phyloP scores from a whole-genome alignment of 2,113 vertebrate genomes.

The Strigops habroptila region DNA sequence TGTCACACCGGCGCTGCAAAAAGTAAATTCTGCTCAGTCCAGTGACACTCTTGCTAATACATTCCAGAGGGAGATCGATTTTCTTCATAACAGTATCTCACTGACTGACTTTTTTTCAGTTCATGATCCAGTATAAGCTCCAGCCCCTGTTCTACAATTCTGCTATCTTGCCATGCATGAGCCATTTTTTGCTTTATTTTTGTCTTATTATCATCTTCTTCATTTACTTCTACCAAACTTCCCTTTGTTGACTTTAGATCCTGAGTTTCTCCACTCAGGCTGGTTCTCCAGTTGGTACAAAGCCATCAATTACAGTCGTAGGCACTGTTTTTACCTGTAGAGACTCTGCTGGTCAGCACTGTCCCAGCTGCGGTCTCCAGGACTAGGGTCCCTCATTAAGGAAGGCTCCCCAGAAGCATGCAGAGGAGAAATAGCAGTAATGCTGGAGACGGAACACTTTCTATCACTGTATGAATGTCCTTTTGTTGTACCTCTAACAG shows the following conservation, averaged over 20 bases:
- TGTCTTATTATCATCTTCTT: neutral
- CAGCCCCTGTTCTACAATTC: neutral
- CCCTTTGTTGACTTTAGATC: neutral
- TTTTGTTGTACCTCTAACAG: neutral
- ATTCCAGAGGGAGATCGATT: neutral
- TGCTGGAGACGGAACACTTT: neutral
- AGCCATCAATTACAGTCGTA: neutral
- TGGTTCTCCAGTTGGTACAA: neutral
- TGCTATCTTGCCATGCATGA: neutral
- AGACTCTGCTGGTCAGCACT: neutral
- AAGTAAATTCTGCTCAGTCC: conserved; percentile 2
- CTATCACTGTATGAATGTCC: neutral
- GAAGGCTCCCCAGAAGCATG: neutral
- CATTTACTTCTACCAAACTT: neutral
- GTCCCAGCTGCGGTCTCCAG: neutral
- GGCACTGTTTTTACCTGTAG: neutral
- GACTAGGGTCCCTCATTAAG: neutral
- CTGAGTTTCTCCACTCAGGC: neutral
- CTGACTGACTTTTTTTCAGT: neutral
- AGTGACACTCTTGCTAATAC: neutral
- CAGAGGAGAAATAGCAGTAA: neutral
- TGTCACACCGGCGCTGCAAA: neutral
- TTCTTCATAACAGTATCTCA: neutral
- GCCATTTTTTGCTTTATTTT: neutral
- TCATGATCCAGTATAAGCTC: neutral